phyloP scores from a whole-genome alignment of 2,797 vertebrate genomes.

The Catostomus latipinnis region DNA sequence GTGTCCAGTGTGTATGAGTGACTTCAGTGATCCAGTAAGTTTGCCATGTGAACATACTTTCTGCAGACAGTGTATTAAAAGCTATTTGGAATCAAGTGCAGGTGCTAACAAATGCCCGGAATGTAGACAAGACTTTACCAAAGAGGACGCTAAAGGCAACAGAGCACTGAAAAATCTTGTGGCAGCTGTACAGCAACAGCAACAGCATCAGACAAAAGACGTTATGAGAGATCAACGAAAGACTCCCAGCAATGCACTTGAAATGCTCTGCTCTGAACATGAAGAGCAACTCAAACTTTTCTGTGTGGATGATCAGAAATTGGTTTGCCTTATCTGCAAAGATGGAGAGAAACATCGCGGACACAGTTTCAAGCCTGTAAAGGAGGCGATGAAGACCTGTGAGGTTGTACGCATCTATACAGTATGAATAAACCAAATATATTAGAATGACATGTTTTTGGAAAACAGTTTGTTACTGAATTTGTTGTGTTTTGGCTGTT shows the following conservation, averaged over 20 bases:
- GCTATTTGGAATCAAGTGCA: not conserved
- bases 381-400: constrained; percentile 57
- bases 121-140: constrained; percentile 42
- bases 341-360: constrained; percentile 61
- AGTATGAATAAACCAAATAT: not conserved
- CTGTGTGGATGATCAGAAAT: constrained; percentile 54
- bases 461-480: not conserved
- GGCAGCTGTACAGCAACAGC: constrained; percentile 3
- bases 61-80: constrained; percentile 46
- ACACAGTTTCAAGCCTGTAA: constrained; percentile 67
- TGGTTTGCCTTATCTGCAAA: constrained; percentile 66
- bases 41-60: constrained; percentile 55
- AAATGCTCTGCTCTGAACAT: constrained; percentile 28
- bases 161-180: constrained; percentile 51
- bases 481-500: not conserved
- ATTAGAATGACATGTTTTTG: not conserved
- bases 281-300: constrained; percentile 40
- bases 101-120: constrained; percentile 45
- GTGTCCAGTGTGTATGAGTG: constrained; percentile 50
- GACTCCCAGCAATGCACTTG: not conserved
- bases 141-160: constrained; percentile 38
- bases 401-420: constrained; percentile 37
- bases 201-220: not conserved
- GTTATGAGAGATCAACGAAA: not conserved
- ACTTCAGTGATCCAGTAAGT: constrained; percentile 52